Conservation (phyloP, 64 coral and sea anemone genomes). For the Hydrozoanthus tunicans region DNA sequence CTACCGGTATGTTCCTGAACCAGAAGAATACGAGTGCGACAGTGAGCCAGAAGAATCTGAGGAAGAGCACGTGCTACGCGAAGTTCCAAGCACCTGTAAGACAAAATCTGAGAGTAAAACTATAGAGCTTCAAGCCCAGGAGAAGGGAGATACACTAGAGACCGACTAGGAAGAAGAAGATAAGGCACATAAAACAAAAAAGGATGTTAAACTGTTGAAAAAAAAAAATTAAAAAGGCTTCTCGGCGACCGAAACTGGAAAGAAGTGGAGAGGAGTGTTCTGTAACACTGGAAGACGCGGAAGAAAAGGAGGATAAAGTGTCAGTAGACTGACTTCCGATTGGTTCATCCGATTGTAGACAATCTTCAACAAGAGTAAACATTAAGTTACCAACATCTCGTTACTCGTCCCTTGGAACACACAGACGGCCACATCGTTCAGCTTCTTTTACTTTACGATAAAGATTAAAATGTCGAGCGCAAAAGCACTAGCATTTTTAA, state of each 20-base stretch:
- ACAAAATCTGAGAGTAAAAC: not conserved
- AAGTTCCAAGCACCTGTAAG: not conserved
- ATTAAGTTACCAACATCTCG: too few species aligned
- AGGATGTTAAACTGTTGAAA: conserved; percentile 38
- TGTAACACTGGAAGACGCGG: conserved; percentile 3
- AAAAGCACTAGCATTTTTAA: too few species aligned
- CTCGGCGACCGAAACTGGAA: conserved; percentile 39
- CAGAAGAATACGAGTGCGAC: conserved; percentile 38
- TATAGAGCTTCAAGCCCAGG: not conserved
- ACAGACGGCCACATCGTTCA: too few species aligned
- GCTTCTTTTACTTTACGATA: too few species aligned
- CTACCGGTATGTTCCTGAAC: conserved; percentile 38
- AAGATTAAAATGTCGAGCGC: too few species aligned
- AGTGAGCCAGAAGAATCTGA: conserved; percentile 16
- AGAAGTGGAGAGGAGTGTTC: conserved; percentile 25
- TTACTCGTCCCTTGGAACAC: too few species aligned
- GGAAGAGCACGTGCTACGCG: not conserved
- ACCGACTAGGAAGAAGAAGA: not conserved
- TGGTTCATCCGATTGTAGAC: too few species aligned
- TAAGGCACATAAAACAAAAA: conserved; percentile 1
- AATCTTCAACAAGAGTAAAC: too few species aligned
- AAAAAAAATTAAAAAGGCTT: conserved; percentile 45
- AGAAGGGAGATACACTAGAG: not conserved
- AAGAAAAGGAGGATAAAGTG: not conserved
- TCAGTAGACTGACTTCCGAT: not conserved